Conservation (phyloP, 64 coral and sea anemone species). For the Catalaphyllia jardinei region DNA sequence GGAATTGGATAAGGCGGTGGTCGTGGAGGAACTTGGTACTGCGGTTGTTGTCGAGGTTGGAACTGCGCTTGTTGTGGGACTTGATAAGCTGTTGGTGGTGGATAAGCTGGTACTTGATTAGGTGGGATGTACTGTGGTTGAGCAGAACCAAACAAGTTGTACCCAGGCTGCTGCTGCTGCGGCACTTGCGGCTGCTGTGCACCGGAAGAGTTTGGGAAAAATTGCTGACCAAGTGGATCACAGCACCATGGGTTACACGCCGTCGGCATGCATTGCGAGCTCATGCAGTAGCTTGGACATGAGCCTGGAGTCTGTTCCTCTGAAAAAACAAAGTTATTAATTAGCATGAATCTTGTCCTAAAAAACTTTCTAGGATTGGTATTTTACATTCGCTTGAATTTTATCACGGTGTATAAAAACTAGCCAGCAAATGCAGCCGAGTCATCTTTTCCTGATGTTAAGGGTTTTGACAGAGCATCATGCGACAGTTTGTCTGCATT, state of each 20-base stretch:
- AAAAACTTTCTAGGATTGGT: background rate
- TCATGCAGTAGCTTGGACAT: conserved; percentile 68
- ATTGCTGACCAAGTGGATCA: conserved; percentile 57
- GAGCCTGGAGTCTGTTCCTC: conserved; percentile 11
- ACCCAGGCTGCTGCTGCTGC: background rate
- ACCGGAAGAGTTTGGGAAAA: background rate
- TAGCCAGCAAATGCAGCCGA: too few species aligned
- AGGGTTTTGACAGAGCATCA: too few species aligned
- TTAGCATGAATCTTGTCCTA: background rate
- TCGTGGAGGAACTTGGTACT: background rate
- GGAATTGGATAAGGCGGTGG: background rate
- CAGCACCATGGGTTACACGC: conserved; percentile 79
- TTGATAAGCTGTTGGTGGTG: background rate
- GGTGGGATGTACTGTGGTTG: background rate
- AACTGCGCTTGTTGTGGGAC: background rate
- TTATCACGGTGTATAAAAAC: too few species aligned
- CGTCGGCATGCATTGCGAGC: conserved; percentile 52
- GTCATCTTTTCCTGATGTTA: too few species aligned
- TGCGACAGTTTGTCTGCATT: too few species aligned
- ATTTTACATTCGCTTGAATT: too few species aligned
- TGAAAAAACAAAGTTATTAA: background rate
- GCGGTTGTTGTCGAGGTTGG: background rate
- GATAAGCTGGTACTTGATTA: conserved; percentile 1
- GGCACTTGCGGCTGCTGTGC: background rate
- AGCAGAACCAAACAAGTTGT: background rate